Base-by-base conservation (phyloP, 2,888 invertebrate genomes). In the Exephanes ischioxanthus region DNA sequence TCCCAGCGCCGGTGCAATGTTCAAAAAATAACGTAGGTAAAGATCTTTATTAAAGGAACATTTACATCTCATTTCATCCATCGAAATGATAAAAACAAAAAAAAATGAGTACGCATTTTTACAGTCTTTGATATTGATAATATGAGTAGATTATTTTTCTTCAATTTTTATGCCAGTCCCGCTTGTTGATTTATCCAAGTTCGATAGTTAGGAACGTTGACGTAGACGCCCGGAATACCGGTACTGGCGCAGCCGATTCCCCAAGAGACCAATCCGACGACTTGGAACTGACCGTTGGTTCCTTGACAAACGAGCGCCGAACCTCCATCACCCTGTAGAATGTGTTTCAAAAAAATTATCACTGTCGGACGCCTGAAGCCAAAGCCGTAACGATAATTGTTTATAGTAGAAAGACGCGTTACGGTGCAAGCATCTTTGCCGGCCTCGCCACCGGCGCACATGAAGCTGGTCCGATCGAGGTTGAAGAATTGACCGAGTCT, bases 381-480 rank as follows among this genome's bases (percentile, higher is more conserved):
- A 4, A 22, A 11, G 11, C 58, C 26, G 58, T 58, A 22, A 14
- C 58, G 58, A 58, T 58, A 11, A 58, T 58, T 58, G 22, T 58
- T 58, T 22, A 58, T 26, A 26, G 22, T 22, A 22, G 22, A 58
- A 41, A 19, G 30, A 16, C 26, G 26, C 19, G 7, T 67, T 94
- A 97, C 97, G 72, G 97, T 97, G 94, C 97, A 97, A 37, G 97
- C 96, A 92, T 97, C 97, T 91, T 96, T 97, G 83, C 96, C 96
- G 3, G 95, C 93, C 92, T 97, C 97, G 0, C 97, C 97, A 1
- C 97, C 97, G 53, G 97, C 97, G 90, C 97, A 97, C 11, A 97
- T 94, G 91, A 97, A 97, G 48, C 96, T 96, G 0, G 95, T 95
- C 16, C 95, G 95, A 88, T 97, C 96, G 14, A 97, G 94, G 11